Evolutionary conservation across 2,888 invertebrate species (phyloP).

Genomic region (Drosophila prostipennis): DNA sequence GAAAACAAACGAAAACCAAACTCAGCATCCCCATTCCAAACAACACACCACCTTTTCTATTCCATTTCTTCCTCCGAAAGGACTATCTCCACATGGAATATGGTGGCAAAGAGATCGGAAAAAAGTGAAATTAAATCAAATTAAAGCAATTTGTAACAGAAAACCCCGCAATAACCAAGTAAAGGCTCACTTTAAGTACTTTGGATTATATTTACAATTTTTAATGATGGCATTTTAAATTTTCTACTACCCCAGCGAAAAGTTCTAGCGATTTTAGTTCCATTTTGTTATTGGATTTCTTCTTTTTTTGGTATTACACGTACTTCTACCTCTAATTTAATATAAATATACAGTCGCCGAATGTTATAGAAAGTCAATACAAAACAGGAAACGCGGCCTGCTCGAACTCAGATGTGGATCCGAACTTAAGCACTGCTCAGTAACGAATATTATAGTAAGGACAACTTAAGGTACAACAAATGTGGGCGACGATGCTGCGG

Average conservation of each 20-base stretch:
- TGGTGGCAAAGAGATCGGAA: too few relatives aligned
- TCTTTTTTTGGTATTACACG: conserved; percentile 21
- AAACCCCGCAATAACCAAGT: neutral
- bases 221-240: conserved; percentile 21
- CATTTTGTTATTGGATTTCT: neutral
- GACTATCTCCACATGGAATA: conserved; percentile 24
- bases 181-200: neutral
- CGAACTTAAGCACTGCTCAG: neutral
- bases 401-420: neutral
- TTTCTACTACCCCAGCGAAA: conserved; percentile 15
- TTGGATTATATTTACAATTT: conserved; percentile 17
- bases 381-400: conserved; percentile 4
- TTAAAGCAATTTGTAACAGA: neutral
- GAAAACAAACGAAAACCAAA: conserved; percentile 5
- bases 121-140: too few relatives aligned
- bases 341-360: conserved; percentile 44
- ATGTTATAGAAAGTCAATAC: conserved; percentile 15
- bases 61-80: conserved; percentile 8
- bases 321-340: conserved; percentile 38
- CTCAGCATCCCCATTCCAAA: neutral
- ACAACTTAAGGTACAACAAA: conserved; percentile 20
- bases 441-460: conserved; percentile 7
- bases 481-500: conserved; percentile 3
- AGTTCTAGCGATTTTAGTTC: conserved; percentile 4
- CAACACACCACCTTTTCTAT: neutral